Percentiles rank a stretch among this genome's conserved stretches.
phyloP scores from a whole-genome alignment of 2,113 vertebrate genomes.

The Lepisosteus oculatus region DNA sequence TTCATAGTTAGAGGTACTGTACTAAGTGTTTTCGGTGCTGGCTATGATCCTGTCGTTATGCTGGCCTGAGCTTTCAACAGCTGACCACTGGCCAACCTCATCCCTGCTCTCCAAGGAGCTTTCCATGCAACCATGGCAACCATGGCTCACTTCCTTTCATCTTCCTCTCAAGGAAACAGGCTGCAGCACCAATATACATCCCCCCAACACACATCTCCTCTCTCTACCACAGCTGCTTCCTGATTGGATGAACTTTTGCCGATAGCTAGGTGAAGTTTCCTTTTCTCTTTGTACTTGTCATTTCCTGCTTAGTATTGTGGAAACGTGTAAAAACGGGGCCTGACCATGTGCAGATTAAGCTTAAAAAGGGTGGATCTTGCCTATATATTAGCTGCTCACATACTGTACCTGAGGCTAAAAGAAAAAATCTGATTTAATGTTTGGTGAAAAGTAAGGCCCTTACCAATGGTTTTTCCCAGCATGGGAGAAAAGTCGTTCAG shows the following conservation, averaged over 20 bases:
- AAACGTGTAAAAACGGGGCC: background rate
- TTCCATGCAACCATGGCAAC: constrained; percentile 14
- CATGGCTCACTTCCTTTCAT: constrained; percentile 10
- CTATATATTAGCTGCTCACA: background rate
- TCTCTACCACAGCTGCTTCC: constrained; percentile 17
- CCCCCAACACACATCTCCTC: constrained; percentile 13
- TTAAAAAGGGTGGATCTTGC: background rate
- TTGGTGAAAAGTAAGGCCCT: too few relatives aligned
- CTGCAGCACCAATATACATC: constrained; percentile 1
- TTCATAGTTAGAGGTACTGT: too few relatives aligned
- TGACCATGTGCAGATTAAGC: background rate
- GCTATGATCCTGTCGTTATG: background rate
- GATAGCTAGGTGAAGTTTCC: constrained; percentile 1
- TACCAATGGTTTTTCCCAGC: too few relatives aligned
- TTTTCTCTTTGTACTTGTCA: constrained; percentile 11
- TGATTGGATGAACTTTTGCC: constrained; percentile 19
- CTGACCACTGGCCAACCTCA: constrained; percentile 11
- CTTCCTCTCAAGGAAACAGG: constrained; percentile 44
- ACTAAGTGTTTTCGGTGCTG: background rate
- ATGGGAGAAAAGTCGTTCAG: too few relatives aligned
- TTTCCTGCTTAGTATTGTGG: background rate
- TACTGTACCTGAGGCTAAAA: background rate
- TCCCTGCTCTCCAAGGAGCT: constrained; percentile 24
- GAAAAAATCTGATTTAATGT: background rate
- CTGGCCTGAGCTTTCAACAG: constrained; percentile 2